These are phyloP conservation scores for Xanthorhoe spadicearia DNA, from an alignment of 2,888 invertebrate genomes.

Conservation along the genomic window DNA sequence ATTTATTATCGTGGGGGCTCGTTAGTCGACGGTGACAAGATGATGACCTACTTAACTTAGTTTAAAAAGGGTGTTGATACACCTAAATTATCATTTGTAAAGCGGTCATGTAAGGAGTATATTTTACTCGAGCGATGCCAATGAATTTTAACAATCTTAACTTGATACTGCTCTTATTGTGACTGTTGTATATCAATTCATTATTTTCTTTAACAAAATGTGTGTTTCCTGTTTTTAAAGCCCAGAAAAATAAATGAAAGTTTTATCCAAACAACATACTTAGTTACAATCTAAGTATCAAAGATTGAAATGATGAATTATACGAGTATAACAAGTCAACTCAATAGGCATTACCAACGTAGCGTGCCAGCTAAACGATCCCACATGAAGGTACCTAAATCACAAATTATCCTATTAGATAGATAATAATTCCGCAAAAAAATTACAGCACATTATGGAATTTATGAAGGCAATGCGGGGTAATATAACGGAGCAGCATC, in stretches of 20 bases:
- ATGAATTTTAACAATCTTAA: too few species aligned
- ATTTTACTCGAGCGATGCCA: too few species aligned
- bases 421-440: conserved; percentile 65
- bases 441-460: conserved; percentile 66
- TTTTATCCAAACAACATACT: too few species aligned
- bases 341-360: conserved; percentile 32
- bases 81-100: too few species aligned
- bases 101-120: too few species aligned
- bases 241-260: too few species aligned
- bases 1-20: too few species aligned
- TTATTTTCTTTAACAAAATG: background rate
- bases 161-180: too few species aligned
- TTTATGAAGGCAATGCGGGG: conserved; percentile 61
- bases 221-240: background rate
- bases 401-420: conserved; percentile 68
- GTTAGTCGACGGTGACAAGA: too few species aligned
- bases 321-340: background rate
- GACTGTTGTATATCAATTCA: background rate
- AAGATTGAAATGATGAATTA: background rate
- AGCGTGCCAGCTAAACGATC: conserved; percentile 49
- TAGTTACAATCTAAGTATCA: background rate
- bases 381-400: conserved; percentile 75
- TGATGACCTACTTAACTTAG: too few species aligned
- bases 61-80: too few species aligned
- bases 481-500: conserved; percentile 69